phyloP scores from a whole-genome alignment of 2,113 vertebrate genomes.

The Amphiprion ocellaris region DNA sequence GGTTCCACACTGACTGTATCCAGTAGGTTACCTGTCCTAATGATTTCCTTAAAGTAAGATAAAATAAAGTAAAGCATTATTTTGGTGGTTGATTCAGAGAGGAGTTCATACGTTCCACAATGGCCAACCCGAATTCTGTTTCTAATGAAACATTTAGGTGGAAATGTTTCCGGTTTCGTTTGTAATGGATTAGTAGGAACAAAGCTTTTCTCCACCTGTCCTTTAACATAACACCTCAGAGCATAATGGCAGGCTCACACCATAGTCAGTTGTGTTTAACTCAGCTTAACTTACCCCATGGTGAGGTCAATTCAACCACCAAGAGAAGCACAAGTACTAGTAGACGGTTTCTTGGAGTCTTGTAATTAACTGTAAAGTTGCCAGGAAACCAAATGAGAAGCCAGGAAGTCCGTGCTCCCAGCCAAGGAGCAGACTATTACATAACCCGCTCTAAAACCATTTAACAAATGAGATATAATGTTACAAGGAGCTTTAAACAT shows the following conservation, averaged over 20 bases:
- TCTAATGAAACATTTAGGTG: background rate
- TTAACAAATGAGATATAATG: background rate
- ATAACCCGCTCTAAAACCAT: background rate
- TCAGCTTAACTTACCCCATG: background rate
- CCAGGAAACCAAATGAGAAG: slow-evolving; percentile 12
- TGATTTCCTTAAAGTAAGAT: background rate
- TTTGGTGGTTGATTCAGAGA: background rate
- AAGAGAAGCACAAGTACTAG: background rate
- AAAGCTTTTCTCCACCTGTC: too few relatives aligned
- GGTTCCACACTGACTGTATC: background rate
- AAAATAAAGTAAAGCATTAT: background rate
- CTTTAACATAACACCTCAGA: background rate
- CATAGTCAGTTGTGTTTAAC: background rate
- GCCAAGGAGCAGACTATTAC: slow-evolving; percentile 13
- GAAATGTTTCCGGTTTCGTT: background rate
- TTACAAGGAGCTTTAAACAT: background rate
- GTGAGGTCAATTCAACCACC: background rate
- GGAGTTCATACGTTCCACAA: background rate
- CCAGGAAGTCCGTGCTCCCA: slow-evolving; percentile 4
- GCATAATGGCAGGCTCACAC: background rate
- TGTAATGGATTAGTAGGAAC: too few relatives aligned
- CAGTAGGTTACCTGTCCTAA: background rate
- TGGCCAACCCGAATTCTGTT: background rate
- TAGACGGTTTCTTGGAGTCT: background rate
- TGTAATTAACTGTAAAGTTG: slow-evolving; percentile 11